phyloP scores from a whole-genome alignment of 2,888 invertebrate genomes.

The Lacanobia wlatinum region DNA sequence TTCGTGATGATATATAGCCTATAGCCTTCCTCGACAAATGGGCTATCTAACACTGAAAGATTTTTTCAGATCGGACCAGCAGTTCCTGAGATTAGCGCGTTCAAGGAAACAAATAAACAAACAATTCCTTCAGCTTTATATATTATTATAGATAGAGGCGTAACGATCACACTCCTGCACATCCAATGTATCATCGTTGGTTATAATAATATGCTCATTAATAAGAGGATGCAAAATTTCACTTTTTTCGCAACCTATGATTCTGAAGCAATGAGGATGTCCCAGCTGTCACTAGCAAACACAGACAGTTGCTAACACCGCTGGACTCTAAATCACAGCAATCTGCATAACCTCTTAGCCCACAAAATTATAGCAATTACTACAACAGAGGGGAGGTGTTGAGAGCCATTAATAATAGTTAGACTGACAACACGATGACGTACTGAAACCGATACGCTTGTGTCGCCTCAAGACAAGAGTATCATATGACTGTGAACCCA shows the following conservation, averaged over 20 bases:
- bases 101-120: too few relatives aligned
- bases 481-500: constrained; percentile 59
- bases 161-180: background rate
- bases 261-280: background rate
- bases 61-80: too few relatives aligned
- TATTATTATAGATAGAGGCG: background rate
- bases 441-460: constrained; percentile 66
- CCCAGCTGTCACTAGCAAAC: constrained; percentile 8
- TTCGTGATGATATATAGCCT: too few relatives aligned
- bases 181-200: background rate
- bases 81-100: too few relatives aligned
- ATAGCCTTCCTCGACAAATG: too few relatives aligned
- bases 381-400: constrained; percentile 35
- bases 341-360: constrained; percentile 33
- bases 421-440: constrained; percentile 52
- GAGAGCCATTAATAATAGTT: constrained; percentile 58
- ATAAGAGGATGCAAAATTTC: background rate
- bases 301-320: background rate
- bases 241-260: background rate
- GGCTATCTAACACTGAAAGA: too few relatives aligned
- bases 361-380: constrained; percentile 34
- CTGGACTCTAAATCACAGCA: constrained; percentile 18
- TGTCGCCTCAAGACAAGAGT: constrained; percentile 59
- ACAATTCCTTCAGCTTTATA: too few relatives aligned
- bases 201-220: background rate